These are phyloP conservation scores for Agrotis puta DNA, from an alignment of 2,888 invertebrate species.

Conservation along the genomic window DNA sequence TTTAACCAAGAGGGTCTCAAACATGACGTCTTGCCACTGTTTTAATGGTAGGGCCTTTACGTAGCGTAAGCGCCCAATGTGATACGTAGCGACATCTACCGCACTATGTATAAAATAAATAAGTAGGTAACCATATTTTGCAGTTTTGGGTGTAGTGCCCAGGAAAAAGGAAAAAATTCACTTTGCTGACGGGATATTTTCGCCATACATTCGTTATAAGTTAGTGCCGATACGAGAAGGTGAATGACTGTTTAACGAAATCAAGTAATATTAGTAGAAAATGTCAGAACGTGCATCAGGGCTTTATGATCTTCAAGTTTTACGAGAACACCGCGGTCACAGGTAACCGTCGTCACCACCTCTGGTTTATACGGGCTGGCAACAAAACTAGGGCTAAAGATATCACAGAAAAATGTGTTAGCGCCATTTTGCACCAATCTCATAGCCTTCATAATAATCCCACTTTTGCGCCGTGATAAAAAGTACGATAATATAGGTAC, in stretches of 20 bases:
- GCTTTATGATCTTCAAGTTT: conserved; percentile 9
- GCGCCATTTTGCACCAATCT: conserved; percentile 22
- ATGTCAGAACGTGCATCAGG: too few relatives aligned
- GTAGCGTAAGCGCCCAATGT: not conserved
- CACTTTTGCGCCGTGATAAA: conserved; percentile 23
- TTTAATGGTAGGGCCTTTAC: not conserved
- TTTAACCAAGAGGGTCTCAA: not conserved
- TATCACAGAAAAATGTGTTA: not conserved
- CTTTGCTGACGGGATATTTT: not conserved
- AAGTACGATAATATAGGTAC: not conserved
- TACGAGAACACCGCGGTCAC: conserved; percentile 11
- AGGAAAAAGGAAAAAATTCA: too few relatives aligned
- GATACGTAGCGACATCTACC: conserved; percentile 43
- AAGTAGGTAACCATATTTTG: conserved; percentile 9
- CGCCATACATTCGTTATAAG: too few relatives aligned
- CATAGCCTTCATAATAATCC: conserved; percentile 42
- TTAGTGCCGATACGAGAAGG: not conserved
- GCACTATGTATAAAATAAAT: not conserved
- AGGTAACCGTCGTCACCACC: conserved; percentile 5
- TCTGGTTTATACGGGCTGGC: conserved; percentile 32
- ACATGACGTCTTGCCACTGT: not conserved
- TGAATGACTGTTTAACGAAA: not conserved
- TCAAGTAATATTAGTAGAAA: not conserved
- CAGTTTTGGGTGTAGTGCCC: not conserved
- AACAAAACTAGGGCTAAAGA: not conserved